phyloP scores from a whole-genome alignment of 30 jellyfish, hydroid and myxozoan genomes.

The Chironex yamaguchii region DNA sequence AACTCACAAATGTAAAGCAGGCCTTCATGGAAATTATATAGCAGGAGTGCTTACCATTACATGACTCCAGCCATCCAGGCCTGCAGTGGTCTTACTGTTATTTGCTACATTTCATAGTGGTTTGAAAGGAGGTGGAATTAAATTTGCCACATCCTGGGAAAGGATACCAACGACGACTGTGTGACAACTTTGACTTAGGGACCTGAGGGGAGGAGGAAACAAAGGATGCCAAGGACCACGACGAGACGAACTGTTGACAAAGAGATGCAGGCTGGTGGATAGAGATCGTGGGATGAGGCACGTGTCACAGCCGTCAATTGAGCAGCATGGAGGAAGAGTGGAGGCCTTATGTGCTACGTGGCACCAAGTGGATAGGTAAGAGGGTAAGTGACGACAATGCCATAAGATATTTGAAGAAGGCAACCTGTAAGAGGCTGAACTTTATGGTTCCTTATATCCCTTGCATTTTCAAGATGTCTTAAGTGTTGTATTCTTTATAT shows the following conservation, averaged over 20 bases:
- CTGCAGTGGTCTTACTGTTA: too few species aligned
- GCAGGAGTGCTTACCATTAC: too few species aligned
- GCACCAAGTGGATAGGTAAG: neutral
- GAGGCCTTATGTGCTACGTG: neutral
- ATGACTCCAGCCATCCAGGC: too few species aligned
- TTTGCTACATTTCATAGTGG: too few species aligned
- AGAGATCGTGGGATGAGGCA: neutral
- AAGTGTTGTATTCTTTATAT: neutral
- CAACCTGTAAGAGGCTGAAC: too few species aligned
- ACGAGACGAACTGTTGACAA: neutral
- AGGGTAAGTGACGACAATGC: too few species aligned
- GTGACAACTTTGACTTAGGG: neutral
- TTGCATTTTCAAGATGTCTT: too few species aligned
- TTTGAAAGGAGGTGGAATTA: neutral
- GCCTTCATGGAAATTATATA: too few species aligned
- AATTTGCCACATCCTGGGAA: neutral
- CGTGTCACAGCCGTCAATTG: neutral
- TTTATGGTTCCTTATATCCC: too few species aligned
- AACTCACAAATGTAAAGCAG: too few species aligned
- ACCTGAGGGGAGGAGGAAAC: neutral
- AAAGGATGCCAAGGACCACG: neutral
- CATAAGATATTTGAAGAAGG: too few species aligned
- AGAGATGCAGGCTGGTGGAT: neutral
- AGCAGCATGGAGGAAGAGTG: neutral
- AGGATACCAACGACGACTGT: neutral